These are phyloP conservation scores for Euphydryas editha DNA, from an alignment of 2,888 invertebrate species.

Conservation along the genomic window DNA sequence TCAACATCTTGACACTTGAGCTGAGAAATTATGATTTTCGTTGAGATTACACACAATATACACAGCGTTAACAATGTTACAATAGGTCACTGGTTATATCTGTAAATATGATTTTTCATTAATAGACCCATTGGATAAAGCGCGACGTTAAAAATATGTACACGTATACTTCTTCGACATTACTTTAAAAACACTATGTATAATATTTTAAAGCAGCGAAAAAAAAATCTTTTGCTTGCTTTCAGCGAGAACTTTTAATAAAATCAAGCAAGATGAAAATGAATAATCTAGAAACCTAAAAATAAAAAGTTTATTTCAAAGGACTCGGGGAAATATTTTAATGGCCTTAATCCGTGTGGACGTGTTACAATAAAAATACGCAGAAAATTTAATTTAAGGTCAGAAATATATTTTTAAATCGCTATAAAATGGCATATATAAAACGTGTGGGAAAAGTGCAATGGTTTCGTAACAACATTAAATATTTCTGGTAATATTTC, in stretches of 20 bases:
- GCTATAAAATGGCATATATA: conserved; percentile 57
- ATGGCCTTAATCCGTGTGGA: conserved; percentile 48
- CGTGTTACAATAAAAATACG: conserved; percentile 48
- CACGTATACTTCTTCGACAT: background rate
- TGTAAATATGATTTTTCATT: conserved; percentile 25
- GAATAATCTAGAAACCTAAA: conserved; percentile 31
- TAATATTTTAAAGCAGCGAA: background rate
- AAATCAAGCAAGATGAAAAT: conserved; percentile 27
- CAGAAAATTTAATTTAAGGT: conserved; percentile 50
- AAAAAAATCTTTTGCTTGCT: background rate
- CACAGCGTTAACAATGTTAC: conserved; percentile 40
- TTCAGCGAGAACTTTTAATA: conserved; percentile 22
- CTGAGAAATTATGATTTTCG: conserved; percentile 53
- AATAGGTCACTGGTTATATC: conserved; percentile 31
- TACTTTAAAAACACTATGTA: background rate
- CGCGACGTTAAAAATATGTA: background rate
- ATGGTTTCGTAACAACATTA: conserved; percentile 62
- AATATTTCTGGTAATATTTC: conserved; percentile 71
- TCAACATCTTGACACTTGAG: conserved; percentile 73
- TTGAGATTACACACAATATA: conserved; percentile 45
- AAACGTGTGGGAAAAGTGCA: conserved; percentile 60
- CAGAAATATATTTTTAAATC: conserved; percentile 55
- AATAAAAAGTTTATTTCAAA: conserved; percentile 38
- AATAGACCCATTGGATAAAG: background rate
- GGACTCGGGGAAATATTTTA: conserved; percentile 47